Base-by-base conservation (phyloP, 2,797 vertebrate genomes). In the Pangasius krempfi region DNA sequence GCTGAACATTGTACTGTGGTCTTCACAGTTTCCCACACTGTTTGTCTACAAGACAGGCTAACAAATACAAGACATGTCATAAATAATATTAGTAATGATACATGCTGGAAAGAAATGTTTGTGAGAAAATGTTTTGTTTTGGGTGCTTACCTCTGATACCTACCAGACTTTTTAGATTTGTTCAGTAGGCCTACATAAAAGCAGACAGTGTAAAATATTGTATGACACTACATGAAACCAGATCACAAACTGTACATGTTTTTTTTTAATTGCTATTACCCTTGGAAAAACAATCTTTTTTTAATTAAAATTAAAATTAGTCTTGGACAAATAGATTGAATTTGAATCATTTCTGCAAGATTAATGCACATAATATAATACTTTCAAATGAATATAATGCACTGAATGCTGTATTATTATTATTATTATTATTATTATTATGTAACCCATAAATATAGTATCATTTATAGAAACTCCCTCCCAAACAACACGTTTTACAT, bases 181-280 rank as follows among this genome's bases (percentile, higher is more conserved):
- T 92, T 90, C 93, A 92, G 91, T 86, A 88, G 93, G 94, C 92
- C 90, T 90, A 92, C 93, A 93, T 94, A 93, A 56, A 95, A 95
- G 94, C 86, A 83, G 88, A 92, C 93, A 95, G 93, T 94, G 95
- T 93, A 93, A 94, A 94, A 94, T 91, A 90, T 94, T 95, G 92
- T 95, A 95, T 93, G 93, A 94, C 94, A 95, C 94, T 92, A 95
- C 94, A 94, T 96, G 94, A 95, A 95, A 94, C 91, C 94, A 94
- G 93, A 96, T 95, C 95, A 96, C 95, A 88, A 96, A 95, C 94
- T 96, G 95, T 96, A 95, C 93, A 95, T 95, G 92, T 95, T 95
- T 94, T 94, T 93, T 92, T 95, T 94, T 94, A 13, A 93, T 93
- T 93, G 90, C 86, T 95, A 94, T 95, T 96, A 97, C 93, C 95